Evolutionary conservation across 2,888 invertebrate genomes (phyloP).

Genomic region (Invenusta paracnida): DNA sequence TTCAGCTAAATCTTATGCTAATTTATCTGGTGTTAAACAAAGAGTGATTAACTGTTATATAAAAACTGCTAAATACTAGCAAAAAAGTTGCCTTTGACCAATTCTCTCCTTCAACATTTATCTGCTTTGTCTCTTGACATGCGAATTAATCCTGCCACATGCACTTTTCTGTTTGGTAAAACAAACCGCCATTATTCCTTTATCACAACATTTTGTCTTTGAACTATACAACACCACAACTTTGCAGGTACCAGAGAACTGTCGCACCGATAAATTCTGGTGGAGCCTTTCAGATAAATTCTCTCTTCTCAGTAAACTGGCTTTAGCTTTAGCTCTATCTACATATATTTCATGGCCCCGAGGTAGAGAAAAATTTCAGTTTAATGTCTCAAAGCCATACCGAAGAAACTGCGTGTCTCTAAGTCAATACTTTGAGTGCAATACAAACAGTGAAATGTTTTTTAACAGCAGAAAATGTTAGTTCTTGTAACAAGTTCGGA

Average conservation of each 20-base stretch:
- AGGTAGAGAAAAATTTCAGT: neutral
- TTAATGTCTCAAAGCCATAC: neutral
- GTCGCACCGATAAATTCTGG: neutral
- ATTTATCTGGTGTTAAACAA: neutral
- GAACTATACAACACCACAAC: neutral
- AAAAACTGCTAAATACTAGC: neutral
- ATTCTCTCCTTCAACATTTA: neutral
- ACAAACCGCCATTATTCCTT: neutral
- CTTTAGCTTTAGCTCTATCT: neutral
- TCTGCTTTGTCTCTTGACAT: neutral
- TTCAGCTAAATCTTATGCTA: too few species aligned
- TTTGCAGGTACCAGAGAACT: neutral
- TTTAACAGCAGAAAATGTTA: neutral
- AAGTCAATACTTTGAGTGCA: neutral
- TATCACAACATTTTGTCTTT: neutral
- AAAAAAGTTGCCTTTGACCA: neutral
- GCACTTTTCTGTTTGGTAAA: neutral
- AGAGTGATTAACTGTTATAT: neutral
- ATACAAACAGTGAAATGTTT: neutral
- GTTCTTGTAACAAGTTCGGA: neutral
- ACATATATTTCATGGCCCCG: neutral
- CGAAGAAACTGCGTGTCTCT: neutral
- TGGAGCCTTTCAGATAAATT: neutral
- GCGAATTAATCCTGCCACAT: neutral
- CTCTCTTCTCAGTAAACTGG: neutral